phyloP scores from a whole-genome alignment of 2,113 vertebrate species.

The Upupa epops region DNA sequence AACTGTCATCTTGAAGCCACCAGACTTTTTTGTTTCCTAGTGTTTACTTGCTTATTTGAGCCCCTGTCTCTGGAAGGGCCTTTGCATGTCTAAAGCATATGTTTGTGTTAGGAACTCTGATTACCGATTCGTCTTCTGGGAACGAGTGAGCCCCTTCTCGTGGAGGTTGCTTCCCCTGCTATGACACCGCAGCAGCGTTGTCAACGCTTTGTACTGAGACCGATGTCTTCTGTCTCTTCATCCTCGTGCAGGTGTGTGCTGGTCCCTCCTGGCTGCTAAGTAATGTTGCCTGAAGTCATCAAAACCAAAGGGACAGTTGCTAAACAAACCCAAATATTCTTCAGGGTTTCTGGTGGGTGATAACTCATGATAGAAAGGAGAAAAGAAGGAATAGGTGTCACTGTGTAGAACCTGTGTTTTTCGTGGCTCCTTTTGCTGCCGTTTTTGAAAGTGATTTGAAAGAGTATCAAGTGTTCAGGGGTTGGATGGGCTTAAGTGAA shows the following conservation, averaged over 20 bases:
- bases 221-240: neutral
- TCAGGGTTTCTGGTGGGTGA: neutral
- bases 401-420: neutral
- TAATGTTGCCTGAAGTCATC: neutral
- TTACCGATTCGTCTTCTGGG: neutral
- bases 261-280: neutral
- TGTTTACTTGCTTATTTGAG: neutral
- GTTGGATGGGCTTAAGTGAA: neutral
- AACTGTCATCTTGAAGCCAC: neutral
- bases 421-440: neutral
- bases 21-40: rapidly evolving
- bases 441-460: neutral
- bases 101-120: neutral
- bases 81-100: neutral
- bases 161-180: neutral
- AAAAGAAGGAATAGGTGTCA: neutral
- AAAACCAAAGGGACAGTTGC: neutral
- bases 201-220: neutral
- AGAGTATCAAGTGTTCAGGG: neutral
- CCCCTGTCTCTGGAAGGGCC: neutral
- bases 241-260: neutral
- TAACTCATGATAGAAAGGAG: neutral
- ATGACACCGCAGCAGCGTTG: neutral
- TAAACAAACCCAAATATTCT: neutral
- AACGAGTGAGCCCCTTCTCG: neutral